Base-by-base conservation (phyloP, 2,888 invertebrate species). In the Pimpla rufipes region DNA sequence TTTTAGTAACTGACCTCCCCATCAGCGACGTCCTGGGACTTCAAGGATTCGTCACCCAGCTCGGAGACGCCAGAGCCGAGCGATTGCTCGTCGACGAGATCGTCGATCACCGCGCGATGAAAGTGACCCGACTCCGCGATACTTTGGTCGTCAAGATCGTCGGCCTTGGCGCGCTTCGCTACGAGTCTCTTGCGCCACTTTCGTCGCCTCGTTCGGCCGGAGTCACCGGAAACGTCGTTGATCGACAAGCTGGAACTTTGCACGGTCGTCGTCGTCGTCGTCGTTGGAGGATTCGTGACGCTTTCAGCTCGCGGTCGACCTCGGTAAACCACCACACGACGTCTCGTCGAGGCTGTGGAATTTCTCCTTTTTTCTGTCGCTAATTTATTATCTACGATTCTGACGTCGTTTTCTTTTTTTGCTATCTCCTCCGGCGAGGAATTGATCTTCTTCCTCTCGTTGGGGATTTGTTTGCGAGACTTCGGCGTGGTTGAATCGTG, bases 1-100 rank as follows among this genome's bases (percentile, higher is more conserved):
- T 67, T 37, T 52, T 70, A 18, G 52, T 62, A 73, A 87, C 87
- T 85, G 85, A 87, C 86, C 86, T 87, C 86, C 76, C 67, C 82
- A 77, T 70, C 37, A 8, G 8, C 35, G 78, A 74, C 75, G 71
- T 83, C 57, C 55, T 66, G 59, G 42, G 64, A 71, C 62, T 59
- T 67, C 10, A 52, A 67, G 21, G 59, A 42, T 52, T 71, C 70
- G 35, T 13, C 52, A 40, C 23, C 59, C 11, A 18, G 68, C 21
- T 18, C 11, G 16, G 21, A 6, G 67, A 79, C 40, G 66, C 18
- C 35, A 50, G 79, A 59, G 29, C 21, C 59, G 23, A 67, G 11
- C 10, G 59, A 18, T n/a, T 79, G 18, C 11, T 29, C 55, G 13
- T 70, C 76, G 42, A 64, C 23, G 47, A 55, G 13, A 16, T 68